Evolutionary conservation across 37 sponge, comb jelly and placozoan species (phyloP).

Genomic region (Eunapius fragilis): DNA sequence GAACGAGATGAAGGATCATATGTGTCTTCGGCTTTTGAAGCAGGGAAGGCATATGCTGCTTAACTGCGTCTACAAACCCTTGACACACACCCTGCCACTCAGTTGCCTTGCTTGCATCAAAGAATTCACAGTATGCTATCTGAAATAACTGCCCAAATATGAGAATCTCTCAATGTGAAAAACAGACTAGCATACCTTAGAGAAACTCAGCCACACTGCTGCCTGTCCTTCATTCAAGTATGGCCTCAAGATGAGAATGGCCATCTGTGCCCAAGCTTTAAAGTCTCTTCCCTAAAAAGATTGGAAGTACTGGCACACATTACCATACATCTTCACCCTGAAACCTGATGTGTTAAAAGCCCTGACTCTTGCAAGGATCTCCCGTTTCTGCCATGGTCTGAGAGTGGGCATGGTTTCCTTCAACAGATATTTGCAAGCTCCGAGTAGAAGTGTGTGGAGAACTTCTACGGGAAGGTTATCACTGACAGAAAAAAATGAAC

Average conservation of each 20-base stretch:
- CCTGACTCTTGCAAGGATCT: constrained; percentile 29
- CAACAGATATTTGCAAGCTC: constrained; percentile 49
- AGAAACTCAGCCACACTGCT: constrained; percentile 3
- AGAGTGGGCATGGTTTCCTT: constrained; percentile 8
- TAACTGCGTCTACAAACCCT: constrained; percentile 21
- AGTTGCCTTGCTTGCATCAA: background rate
- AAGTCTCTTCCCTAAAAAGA: constrained; percentile 65
- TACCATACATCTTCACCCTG: constrained; percentile 13
- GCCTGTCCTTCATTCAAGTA: background rate
- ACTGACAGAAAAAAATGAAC: background rate
- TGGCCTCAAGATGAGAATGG: constrained; percentile 15
- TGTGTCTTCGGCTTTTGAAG: constrained; percentile 36
- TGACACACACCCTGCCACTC: background rate
- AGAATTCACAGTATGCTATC: constrained; percentile 15
- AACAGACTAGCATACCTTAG: background rate
- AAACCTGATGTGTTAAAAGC: constrained; percentile 49
- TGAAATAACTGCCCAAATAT: constrained; percentile 24
- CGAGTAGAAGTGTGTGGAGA: constrained; percentile 52
- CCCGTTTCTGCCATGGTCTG: constrained; percentile 15
- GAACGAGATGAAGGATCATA: constrained; percentile 41
- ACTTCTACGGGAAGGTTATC: constrained; percentile 44
- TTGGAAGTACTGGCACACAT: constrained; percentile 16
- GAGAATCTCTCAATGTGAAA: no score
- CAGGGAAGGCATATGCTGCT: constrained; percentile 4
- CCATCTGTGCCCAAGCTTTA: constrained; percentile 41